Base-by-base conservation (phyloP, 2,797 vertebrate genomes). In the Falco peregrinus region DNA sequence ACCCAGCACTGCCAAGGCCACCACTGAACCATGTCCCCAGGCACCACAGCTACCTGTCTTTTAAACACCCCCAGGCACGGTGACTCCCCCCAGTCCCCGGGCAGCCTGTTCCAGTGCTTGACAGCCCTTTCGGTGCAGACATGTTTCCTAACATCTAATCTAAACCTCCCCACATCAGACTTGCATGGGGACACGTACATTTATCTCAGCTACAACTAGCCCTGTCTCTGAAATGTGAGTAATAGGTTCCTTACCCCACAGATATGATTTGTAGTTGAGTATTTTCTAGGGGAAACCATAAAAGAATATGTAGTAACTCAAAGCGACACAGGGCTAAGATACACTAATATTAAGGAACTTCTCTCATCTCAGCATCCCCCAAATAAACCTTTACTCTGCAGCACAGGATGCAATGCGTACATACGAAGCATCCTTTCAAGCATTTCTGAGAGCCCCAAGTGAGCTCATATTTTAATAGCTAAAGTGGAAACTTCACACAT, bases 161-260 rank as follows among this genome's bases (percentile, higher is more conserved):
- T 45, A 45, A 45, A 45, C 43, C 43, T 45, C 43, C 16, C 47
- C 1, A 1, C 39, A 25, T 60, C 73, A 20, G 54, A 16, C 19
- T 22, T 4, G 1, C 41, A 16, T 0, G 0, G 37, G 33, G 54
- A 25, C 41, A 39, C 22, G 1, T 3, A 17, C 24, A 1, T 43
- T 13, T 13, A 29, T 21, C 64, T 50, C 18, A 2, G 64, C 43
- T 84, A 59, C 70, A 28, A 15, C n/a, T 18, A 37, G 20, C 16
- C 54, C 45, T 8, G n/a, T 28, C 53, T 47, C 47, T 6, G 50
- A 24, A 50, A 50, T 0, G 4, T 7, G 13, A 54, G 10, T 8
- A 76, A 68, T 4, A 19, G 14, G 1, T 39, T 9, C 29, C 26
- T 35, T 20, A 45, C 10, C 43, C 15, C 16, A 29, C 22, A 57